Evolutionary conservation across 2,888 invertebrate species (phyloP).

Genomic region (Mesodorylaimus sp.): DNA sequence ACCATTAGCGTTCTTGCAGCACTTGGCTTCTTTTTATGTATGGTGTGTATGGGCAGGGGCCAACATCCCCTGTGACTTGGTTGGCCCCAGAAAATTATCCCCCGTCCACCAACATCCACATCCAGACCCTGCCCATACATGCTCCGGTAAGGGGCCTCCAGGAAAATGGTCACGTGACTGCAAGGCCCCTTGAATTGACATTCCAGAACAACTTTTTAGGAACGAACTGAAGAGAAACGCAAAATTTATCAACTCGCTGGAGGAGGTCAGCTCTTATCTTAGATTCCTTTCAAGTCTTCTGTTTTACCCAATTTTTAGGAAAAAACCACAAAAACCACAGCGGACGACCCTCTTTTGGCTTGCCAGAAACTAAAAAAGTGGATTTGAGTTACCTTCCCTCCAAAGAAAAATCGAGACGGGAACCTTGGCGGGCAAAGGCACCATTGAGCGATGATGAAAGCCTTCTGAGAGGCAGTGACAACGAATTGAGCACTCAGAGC

Average conservation of each 20-base stretch:
- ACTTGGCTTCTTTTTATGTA: no score
- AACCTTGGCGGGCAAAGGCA: not conserved
- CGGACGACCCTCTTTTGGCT: not conserved
- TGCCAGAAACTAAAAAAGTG: not conserved
- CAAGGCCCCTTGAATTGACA: no score
- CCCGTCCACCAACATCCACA: no score
- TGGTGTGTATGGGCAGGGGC: no score
- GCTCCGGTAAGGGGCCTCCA: no score
- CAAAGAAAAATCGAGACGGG: not conserved
- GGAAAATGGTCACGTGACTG: no score
- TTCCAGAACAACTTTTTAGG: no score
- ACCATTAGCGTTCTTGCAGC: no score
- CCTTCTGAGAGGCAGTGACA: not conserved
- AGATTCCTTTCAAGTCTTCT: not conserved
- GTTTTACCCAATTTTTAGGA: not conserved
- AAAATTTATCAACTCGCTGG: conserved; percentile 76
- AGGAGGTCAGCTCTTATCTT: no score
- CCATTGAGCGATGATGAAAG: not conserved
- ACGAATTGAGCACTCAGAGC: not conserved
- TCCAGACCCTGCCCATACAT: no score
- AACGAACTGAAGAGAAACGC: conserved; percentile 73
- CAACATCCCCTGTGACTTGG: no score
- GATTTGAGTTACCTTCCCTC: not conserved
- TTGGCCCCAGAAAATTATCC: no score
- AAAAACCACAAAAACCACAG: not conserved